Evolutionary conservation across 2,888 invertebrate species (phyloP), one percentile per base, ranked within the genome.

Genomic region (Hirudinaria manillensis): DNA sequence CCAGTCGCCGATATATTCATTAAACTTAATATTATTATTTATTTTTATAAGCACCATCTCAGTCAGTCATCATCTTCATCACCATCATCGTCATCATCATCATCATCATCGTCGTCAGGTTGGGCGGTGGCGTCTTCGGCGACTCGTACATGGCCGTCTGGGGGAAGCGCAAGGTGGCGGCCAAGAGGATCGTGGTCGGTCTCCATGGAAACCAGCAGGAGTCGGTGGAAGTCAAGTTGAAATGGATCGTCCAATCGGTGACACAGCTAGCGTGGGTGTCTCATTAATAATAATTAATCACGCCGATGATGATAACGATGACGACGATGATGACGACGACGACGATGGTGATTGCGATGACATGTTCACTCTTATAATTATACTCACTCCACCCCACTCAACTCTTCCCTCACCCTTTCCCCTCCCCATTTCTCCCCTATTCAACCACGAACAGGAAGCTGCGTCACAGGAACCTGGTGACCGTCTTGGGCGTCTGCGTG

Each of bases 101-200:
- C 45, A 45, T 45, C 45, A 45, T 45, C 45, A 45, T 45, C 45
- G 16, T 45, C 45, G 16, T 45, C 61, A 84, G 84, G 76, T 78
- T 84, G 10, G 84, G 84, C 19, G 83, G 84, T 4, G 82, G 83
- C 24, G 76, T 82, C 32, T 84, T 83, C 78, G 82, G 82, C 10
- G 84, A 84, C 79, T 83, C 84, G 0, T 83, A 84, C 79, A 77
- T 83, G 16, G 84, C 80, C 2, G 79, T 81, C n/a, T 83, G 81
- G 80, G 80, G 80, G 3, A 82, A 82, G 36, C 79, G 80, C 55
- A 80, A 79, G 1, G 82, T 84, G 7, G 81, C 83, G 0, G 81
- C 83, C 6, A 84, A 84, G 77, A 78, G 84, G 51, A 78, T 84
- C 67, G 83, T 83, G 0, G 80, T 83, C 13, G 81, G 81, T 67